These are phyloP conservation scores for Xerus inauris DNA, from an alignment of 2,113 vertebrate species.

Conservation along the genomic window DNA sequence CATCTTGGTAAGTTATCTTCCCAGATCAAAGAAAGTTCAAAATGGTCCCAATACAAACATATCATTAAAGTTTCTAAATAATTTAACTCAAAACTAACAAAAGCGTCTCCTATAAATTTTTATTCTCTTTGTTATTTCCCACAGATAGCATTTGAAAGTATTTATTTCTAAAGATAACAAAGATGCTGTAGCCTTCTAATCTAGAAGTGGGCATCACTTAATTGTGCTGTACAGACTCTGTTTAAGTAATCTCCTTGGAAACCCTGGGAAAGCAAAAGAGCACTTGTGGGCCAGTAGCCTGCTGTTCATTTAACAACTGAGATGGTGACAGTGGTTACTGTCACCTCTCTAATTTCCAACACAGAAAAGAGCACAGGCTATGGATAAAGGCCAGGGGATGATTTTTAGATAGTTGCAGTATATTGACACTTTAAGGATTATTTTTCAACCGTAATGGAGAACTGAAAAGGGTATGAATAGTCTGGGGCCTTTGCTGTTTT, in stretches of 20 bases:
- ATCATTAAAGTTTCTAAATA: background rate
- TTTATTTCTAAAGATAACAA: background rate
- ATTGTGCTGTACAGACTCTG: background rate
- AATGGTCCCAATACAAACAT: background rate
- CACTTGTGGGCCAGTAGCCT: no score
- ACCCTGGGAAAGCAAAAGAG: background rate
- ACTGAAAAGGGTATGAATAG: background rate
- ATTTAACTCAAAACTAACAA: constrained; percentile 19
- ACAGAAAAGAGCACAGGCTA: background rate
- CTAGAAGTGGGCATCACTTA: background rate
- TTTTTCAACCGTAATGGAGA: background rate
- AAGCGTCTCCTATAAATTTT: background rate
- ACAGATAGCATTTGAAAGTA: background rate
- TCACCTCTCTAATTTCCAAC: background rate
- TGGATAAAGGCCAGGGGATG: background rate
- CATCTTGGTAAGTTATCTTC: background rate
- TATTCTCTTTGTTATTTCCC: background rate
- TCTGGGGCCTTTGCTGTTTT: background rate
- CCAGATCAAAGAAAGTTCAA: background rate
- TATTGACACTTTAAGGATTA: background rate
- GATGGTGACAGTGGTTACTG: background rate
- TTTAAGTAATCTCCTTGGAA: background rate
- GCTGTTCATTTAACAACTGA: background rate
- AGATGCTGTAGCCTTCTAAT: background rate
- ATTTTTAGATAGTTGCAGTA: background rate